Base-by-base conservation (phyloP, 2,113 vertebrate species). In the Protobothrops flavoviridis region DNA sequence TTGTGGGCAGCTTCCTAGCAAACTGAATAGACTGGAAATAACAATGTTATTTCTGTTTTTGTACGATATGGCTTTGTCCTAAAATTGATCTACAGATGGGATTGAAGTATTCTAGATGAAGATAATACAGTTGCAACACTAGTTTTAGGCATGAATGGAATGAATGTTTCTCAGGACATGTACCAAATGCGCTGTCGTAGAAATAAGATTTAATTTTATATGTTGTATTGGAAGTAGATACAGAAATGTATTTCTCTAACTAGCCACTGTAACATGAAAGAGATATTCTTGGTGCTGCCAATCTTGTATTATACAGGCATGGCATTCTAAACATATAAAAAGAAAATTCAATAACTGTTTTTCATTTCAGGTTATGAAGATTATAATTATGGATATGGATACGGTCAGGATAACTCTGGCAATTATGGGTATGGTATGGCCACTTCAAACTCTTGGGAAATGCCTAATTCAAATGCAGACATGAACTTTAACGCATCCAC, bases 331-430 rank as follows among this genome's bases (percentile, higher is more conserved):
- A 81, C 8, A 59, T 6, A 29, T 89, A 85, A 94, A 15, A 17
- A n/a, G 91, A 92, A 93, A 61, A 69, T 9, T 93, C 39, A 33
- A 33, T 24, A 12, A n/a, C 4, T 89, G 2, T 45, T 61, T 96
- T 23, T 91, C 1, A 0, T 94, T 96, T 39, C 96, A 98, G 98
- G 97, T 85, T 98, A 98, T 0, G 97, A 98, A 91, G 97, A 95
- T 3, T 98, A 98, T 94, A 90, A 94, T 26, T 98, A 98, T 11
- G 96, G 97, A 93, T 98, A 97, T 23, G 97, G 98, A 39, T 98
- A 98, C 52, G 93, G 96, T 52, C 98, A 98, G 96, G 98, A 97
- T 26, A 96, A 91, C 96, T 88, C 95, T 4, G 96, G 96, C 55
- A 96, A 52, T 81, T 98, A 97, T 11, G 97, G 97, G 50, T 98